Conservation (phyloP, 2,888 invertebrate genomes). For the Tenthredo notha region DNA sequence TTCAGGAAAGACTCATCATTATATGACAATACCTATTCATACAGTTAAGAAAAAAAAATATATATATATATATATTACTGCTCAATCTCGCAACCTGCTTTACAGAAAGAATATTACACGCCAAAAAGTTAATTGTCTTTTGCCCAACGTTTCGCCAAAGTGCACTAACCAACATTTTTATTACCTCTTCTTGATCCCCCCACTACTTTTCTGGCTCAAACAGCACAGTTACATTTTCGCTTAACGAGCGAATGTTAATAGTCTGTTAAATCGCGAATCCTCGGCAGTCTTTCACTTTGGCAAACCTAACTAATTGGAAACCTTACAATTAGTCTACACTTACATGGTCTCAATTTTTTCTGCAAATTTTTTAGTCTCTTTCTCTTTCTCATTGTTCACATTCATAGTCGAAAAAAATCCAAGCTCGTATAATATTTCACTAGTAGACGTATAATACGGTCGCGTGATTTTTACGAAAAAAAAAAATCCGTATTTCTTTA, state of each 20-base stretch:
- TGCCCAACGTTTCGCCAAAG: neutral
- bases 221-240: neutral
- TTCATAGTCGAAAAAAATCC: neutral
- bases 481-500: neutral
- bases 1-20: neutral
- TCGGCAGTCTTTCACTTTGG: neutral
- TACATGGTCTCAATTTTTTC: neutral
- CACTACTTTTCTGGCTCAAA: neutral
- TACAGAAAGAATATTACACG: neutral
- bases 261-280: neutral
- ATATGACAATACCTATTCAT: neutral
- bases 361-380: neutral
- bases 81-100: neutral
- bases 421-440: neutral
- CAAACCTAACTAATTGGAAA: neutral
- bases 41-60: neutral
- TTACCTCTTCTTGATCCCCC: neutral
- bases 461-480: neutral
- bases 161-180: constrained; percentile 1
- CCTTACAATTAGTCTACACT: neutral
- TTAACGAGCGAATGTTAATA: neutral
- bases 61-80: neutral
- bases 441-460: neutral
- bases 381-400: neutral
- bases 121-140: constrained; percentile 16